These are phyloP conservation scores for Brassicogethes aeneus DNA, from an alignment of 2,888 invertebrate genomes.

Conservation along the genomic window DNA sequence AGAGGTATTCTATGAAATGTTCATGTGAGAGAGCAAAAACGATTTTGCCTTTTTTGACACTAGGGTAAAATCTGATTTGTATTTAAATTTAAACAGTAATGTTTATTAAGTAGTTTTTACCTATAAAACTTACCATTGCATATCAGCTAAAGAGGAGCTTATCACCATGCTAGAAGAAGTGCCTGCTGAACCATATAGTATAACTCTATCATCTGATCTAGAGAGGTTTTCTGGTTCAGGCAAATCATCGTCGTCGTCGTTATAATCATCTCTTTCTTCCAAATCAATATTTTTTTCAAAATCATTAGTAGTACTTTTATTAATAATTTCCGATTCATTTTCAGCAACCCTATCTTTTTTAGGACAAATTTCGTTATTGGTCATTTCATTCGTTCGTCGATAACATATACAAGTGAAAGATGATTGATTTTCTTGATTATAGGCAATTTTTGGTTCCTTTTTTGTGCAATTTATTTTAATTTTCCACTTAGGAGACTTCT, in stretches of 20 bases:
- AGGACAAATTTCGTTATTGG: slow-evolving; percentile 4
- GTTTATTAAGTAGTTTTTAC: too few relatives aligned
- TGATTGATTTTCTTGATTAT: slow-evolving; percentile 23
- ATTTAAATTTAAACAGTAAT: too few relatives aligned
- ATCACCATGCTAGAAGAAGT: slow-evolving; percentile 28
- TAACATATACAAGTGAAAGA: slow-evolving; percentile 38
- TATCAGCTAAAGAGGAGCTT: slow-evolving; percentile 28
- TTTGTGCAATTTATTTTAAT: slow-evolving; percentile 36
- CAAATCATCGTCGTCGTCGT: too few relatives aligned
- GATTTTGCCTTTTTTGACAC: too few relatives aligned
- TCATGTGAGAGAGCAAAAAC: too few relatives aligned
- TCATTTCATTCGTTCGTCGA: slow-evolving; percentile 26
- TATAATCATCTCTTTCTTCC: slow-evolving; percentile 21
- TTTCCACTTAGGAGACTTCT: slow-evolving; percentile 37
- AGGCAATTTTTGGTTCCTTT: slow-evolving; percentile 30
- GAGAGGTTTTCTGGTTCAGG: too few relatives aligned
- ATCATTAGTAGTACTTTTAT: too few relatives aligned
- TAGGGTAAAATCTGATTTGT: too few relatives aligned
- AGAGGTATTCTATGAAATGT: too few relatives aligned
- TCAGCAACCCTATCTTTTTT: too few relatives aligned
- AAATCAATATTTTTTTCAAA: slow-evolving; percentile 16
- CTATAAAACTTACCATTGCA: slow-evolving; percentile 32
- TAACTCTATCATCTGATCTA: background rate
- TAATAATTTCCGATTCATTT: slow-evolving; percentile 5
- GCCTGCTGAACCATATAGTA: slow-evolving; percentile 13